Evolutionary conservation across 2,888 invertebrate genomes (phyloP).

Genomic region (Coecobrya sp.): DNA sequence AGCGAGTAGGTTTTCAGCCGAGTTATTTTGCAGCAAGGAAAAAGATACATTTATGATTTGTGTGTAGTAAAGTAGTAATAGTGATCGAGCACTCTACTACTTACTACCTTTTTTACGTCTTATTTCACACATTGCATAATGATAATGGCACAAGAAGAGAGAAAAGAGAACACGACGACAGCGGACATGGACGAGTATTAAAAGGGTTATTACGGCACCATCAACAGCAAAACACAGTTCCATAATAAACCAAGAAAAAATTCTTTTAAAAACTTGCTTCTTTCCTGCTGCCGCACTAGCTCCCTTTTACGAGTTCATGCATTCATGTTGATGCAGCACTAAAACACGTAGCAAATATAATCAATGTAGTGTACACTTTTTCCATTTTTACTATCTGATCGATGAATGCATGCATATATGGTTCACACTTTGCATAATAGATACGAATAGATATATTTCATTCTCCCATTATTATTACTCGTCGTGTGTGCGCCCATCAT

Average conservation of each 20-base stretch:
- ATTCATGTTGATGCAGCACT: background rate
- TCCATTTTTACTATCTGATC: slow-evolving; percentile 46
- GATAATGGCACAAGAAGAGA: slow-evolving; percentile 11
- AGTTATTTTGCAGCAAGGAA: background rate
- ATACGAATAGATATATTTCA: background rate
- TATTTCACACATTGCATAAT: background rate
- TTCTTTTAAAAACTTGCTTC: slow-evolving; percentile 41
- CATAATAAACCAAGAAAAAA: slow-evolving; percentile 29
- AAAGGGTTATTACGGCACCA: background rate
- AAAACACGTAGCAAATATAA: slow-evolving; percentile 8
- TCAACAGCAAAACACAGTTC: slow-evolving; percentile 10
- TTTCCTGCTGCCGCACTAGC: background rate
- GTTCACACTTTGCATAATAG: slow-evolving; percentile 37
- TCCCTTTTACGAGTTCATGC: background rate
- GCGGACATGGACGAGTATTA: background rate
- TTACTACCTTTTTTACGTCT: slow-evolving; percentile 45
- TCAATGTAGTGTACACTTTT: slow-evolving; percentile 6
- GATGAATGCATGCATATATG: background rate
- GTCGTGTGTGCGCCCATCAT: background rate
- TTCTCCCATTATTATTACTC: background rate
- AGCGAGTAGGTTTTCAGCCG: background rate
- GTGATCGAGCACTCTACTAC: background rate
- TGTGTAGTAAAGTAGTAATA: background rate
- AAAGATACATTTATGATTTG: slow-evolving; percentile 26
- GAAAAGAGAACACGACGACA: background rate